Evolutionary conservation across 1,140 invertebrate genomes (phyloP).

Genomic region (Apis mellifera): Amel_HAv3.1 CM009935.2:7893501-7894000

Average conservation of each 20-base stretch:
- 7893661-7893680: neutral
- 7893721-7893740: slow-evolving; percentile 68
- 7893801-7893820: slow-evolving; percentile 46
- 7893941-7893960: slow-evolving; percentile 79
- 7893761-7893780: slow-evolving; percentile 78
- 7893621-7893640: neutral
- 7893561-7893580: neutral
- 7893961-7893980: slow-evolving; percentile 64
- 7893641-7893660: neutral
- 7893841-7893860: slow-evolving; percentile 3
- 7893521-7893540: neutral
- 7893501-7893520: neutral
- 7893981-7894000: slow-evolving; percentile 58
- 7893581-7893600: too few relatives aligned
- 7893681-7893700: neutral
- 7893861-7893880: slow-evolving; percentile 58
- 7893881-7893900: slow-evolving; percentile 74
- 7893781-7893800: slow-evolving; percentile 73
- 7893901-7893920: slow-evolving; percentile 78
- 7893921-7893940: slow-evolving; percentile 80
- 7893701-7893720: slow-evolving; percentile 4
- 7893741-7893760: slow-evolving; percentile 77
- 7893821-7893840: neutral
- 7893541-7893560: neutral
- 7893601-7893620: neutral